These are phyloP conservation scores for Brachyrhaphis roseni DNA, from an alignment of 2,797 vertebrate genomes.

Conservation along the genomic window DNA sequence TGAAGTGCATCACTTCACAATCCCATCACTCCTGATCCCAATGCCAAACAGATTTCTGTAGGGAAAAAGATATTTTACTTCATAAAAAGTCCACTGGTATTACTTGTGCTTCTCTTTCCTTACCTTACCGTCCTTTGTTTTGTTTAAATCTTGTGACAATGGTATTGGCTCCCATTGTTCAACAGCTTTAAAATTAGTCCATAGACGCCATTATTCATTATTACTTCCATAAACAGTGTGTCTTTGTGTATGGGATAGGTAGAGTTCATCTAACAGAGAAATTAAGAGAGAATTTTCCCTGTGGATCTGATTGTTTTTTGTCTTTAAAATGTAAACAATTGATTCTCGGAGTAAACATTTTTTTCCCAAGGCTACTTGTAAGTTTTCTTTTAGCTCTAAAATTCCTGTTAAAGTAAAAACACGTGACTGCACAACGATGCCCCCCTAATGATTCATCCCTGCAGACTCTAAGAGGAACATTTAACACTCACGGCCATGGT, in stretches of 20 bases:
- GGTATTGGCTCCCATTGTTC: neutral
- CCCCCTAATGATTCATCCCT: constrained; percentile 27
- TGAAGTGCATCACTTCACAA: neutral
- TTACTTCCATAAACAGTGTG: neutral
- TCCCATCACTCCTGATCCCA: neutral
- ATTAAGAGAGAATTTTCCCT: neutral
- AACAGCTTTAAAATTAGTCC: neutral
- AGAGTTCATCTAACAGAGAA: neutral
- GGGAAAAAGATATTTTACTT: too few relatives aligned
- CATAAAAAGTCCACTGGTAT: neutral
- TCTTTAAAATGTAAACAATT: neutral
- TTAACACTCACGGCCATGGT: constrained; percentile 11
- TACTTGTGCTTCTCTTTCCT: neutral
- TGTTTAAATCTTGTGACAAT: neutral
- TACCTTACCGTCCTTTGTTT: neutral
- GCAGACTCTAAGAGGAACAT: constrained; percentile 5
- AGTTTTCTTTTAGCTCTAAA: neutral
- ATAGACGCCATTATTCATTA: neutral
- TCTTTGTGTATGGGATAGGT: neutral
- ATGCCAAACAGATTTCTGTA: neutral
- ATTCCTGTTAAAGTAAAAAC: constrained; percentile 1
- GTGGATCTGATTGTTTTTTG: neutral
- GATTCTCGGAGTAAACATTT: neutral
- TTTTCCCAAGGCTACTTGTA: neutral
- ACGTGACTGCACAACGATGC: neutral